Conservation (phyloP, 2,113 vertebrate species). For the Nettapus auritus region DNA sequence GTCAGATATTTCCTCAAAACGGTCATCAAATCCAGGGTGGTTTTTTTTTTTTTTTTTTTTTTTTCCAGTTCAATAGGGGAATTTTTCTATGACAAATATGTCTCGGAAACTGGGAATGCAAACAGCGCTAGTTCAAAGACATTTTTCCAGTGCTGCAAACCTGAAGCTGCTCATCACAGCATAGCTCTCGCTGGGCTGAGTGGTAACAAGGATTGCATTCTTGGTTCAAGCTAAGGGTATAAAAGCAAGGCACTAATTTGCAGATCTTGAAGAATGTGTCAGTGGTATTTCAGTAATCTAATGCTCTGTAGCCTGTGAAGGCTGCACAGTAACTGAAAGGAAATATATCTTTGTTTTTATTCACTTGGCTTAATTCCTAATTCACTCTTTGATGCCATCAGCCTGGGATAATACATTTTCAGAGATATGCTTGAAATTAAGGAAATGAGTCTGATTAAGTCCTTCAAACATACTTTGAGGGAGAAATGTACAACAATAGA, state of each 20-base stretch:
- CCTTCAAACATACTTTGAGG: slow-evolving; percentile 40
- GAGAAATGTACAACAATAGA: slow-evolving; percentile 55
- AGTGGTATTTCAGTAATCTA: slow-evolving; percentile 30
- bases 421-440: slow-evolving; percentile 60
- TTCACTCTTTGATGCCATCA: slow-evolving; percentile 69
- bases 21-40: background rate
- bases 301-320: slow-evolving; percentile 52
- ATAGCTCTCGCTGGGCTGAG: background rate
- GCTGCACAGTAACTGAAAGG: slow-evolving; percentile 54
- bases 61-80: background rate
- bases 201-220: background rate
- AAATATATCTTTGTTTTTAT: slow-evolving; percentile 69
- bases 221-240: background rate
- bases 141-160: background rate
- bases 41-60: background rate
- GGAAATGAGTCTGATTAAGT: slow-evolving; percentile 63
- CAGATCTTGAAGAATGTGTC: slow-evolving; percentile 46
- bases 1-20: background rate
- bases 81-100: background rate
- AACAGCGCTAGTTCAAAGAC: slow-evolving; percentile 17
- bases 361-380: slow-evolving; percentile 68
- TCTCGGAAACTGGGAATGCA: background rate
- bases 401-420: slow-evolving; percentile 60
- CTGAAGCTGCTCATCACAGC: background rate
- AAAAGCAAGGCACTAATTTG: background rate